Percentiles rank a stretch among this genome's conserved stretches.
phyloP scores from a whole-genome alignment of 1,140 invertebrate species.

The Mercenaria mercenaria region DNA sequence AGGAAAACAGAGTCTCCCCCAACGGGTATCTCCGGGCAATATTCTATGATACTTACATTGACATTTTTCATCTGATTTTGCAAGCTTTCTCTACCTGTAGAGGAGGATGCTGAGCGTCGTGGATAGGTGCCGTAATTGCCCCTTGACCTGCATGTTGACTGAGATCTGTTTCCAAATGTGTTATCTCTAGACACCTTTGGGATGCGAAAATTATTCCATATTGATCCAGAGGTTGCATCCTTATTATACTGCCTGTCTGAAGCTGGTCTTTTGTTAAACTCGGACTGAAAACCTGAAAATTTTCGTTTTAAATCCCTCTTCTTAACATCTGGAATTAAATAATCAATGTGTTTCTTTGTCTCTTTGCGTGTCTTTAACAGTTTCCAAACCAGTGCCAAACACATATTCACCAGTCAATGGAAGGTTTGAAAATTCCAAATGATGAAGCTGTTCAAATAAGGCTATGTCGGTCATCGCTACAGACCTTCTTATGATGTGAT shows the following conservation, averaged over 20 bases:
- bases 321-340: too few relatives aligned
- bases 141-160: too few relatives aligned
- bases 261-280: too few relatives aligned
- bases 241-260: too few relatives aligned
- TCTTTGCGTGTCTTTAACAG: not conserved
- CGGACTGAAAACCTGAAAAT: too few relatives aligned
- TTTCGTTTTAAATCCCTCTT: too few relatives aligned
- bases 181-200: not conserved
- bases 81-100: not conserved
- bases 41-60: not conserved
- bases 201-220: conserved; percentile 43
- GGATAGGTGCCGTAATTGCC: not conserved
- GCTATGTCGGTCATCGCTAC: conserved; percentile 4
- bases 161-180: not conserved
- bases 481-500: conserved; percentile 16
- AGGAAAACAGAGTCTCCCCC: conserved; percentile 16
- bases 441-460: conserved; percentile 1
- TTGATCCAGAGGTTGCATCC: not conserved
- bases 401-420: not conserved
- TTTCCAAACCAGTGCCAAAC: not conserved
- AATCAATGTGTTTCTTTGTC: not conserved
- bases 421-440: not conserved
- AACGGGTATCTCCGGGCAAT: conserved; percentile 29
- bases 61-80: conserved; percentile 34
- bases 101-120: not conserved